Conservation (phyloP, 1,140 invertebrate genomes). For the Drosophila asahinai region DNA sequence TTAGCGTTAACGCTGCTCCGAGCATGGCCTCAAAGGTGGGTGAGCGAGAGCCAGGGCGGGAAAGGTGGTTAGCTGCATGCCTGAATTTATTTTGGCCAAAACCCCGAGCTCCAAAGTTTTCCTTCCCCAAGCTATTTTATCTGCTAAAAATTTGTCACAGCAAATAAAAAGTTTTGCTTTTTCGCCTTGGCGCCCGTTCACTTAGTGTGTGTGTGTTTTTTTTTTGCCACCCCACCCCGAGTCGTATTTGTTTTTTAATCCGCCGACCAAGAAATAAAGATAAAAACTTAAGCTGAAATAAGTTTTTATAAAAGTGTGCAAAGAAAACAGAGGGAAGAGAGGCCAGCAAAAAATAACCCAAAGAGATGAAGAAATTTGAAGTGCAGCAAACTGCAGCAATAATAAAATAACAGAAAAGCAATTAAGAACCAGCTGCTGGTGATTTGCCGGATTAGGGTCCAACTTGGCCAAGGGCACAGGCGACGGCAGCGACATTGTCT, state of each 20-base stretch:
- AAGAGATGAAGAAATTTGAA: conserved; percentile 56
- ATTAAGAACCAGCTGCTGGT: conserved; percentile 73
- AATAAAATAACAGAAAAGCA: conserved; percentile 81
- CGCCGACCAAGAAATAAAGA: conserved; percentile 71
- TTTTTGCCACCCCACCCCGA: conserved; percentile 8
- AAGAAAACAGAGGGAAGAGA: conserved; percentile 14
- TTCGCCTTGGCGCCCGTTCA: conserved; percentile 37
- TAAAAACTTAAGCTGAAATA: conserved; percentile 80
- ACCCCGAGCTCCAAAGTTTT: conserved; percentile 59
- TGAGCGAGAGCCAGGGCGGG: conserved; percentile 15
- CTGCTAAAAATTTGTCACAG: conserved; percentile 80
- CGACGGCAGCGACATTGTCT: conserved; percentile 42
- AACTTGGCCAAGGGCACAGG: conserved; percentile 40
- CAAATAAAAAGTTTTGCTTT: conserved; percentile 79
- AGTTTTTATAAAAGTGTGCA: conserved; percentile 66
- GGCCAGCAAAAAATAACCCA: neutral
- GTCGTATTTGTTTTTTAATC: conserved; percentile 69
- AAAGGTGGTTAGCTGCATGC: conserved; percentile 32
- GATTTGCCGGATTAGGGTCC: conserved; percentile 61
- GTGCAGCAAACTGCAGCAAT: conserved; percentile 68
- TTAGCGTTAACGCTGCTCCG: conserved; percentile 59
- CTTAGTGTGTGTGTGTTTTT: conserved; percentile 4
- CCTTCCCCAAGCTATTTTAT: conserved; percentile 64
- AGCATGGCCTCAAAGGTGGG: conserved; percentile 31
- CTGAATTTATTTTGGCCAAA: conserved; percentile 65